These are phyloP conservation scores for Callitettix versicolor DNA, from an alignment of 1,140 invertebrate genomes.

Conservation along the genomic window DNA sequence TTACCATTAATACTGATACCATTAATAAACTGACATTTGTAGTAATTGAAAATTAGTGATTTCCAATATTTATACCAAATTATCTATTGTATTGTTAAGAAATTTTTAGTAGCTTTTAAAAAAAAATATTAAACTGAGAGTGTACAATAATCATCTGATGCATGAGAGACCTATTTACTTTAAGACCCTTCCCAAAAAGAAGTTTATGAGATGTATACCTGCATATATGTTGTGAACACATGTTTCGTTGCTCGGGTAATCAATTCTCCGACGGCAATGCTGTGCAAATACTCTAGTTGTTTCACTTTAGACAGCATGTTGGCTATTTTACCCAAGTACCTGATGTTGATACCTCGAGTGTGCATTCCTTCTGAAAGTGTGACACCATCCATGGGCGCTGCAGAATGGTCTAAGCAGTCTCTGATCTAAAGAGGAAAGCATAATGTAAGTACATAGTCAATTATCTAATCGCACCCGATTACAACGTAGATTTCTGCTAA, in stretches of 20 bases:
- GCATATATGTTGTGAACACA: conserved; percentile 84
- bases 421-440: conserved; percentile 49
- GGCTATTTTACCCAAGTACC: conserved; percentile 87
- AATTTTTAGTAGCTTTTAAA: no score
- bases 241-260: conserved; percentile 84
- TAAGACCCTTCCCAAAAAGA: no score
- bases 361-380: conserved; percentile 92
- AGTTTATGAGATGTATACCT: no score
- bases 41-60: no score
- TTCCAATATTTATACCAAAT: no score
- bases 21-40: no score
- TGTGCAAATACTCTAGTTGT: conserved; percentile 75
- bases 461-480: background rate
- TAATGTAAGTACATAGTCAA: background rate
- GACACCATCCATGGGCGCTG: conserved; percentile 87
- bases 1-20: no score
- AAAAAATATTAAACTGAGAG: no score
- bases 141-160: no score
- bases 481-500: background rate
- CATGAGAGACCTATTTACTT: no score
- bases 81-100: no score
- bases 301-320: conserved; percentile 65
- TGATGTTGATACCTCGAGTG: conserved; percentile 88
- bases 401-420: conserved; percentile 84
- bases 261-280: conserved; percentile 78